Evolutionary conservation across 2,797 vertebrate genomes (phyloP), one percentile per base, ranked within the genome.

Genomic region (Ambastaia sidthimunki): DNA sequence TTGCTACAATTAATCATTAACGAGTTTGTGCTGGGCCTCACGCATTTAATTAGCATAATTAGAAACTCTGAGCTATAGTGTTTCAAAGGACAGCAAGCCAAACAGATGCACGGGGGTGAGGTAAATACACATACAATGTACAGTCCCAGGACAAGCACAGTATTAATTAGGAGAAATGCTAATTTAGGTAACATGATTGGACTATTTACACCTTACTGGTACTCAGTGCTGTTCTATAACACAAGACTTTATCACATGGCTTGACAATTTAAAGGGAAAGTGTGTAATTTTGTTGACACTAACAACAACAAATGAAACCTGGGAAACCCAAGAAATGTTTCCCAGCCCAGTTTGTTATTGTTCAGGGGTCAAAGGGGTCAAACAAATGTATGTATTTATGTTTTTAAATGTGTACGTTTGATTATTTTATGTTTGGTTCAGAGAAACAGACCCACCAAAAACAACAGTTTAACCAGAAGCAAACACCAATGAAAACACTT

Each of bases 41-140:
- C 71, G 80, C 89, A 93, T 93, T 92, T 81, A 86, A 92, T 94
- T 92, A 91, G 89, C 91, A 93, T 93, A 94, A 94, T 93, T 92
- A 91, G 86, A 90, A 89, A 91, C 87, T 81, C 78, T 81, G 81
- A 88, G 90, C 89, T 91, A 88, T 91, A 91, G 88, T 80, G 89
- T 91, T 93, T 90, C 90, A 90, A 68, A 66, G 86, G 84, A 87
- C 83, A 85, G 82, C 83, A 84, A 82, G 88, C 86, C 86, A 85
- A 86, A 78, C 82, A 87, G 71, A 73, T 66, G 74, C 62, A 60
- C 41, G 52, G n/a, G 71, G 54, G 50, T 41, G 65, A 80, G 47
- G 81, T 52, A 74, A 59, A 71, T 86, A 86, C 82, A 87, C 80
- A 84, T 85, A 68, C 83, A 37, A 79, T 73, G 23, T 5, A 67